phyloP scores from a whole-genome alignment of 2,797 vertebrate species.

The Eospalax fontanierii region DNA sequence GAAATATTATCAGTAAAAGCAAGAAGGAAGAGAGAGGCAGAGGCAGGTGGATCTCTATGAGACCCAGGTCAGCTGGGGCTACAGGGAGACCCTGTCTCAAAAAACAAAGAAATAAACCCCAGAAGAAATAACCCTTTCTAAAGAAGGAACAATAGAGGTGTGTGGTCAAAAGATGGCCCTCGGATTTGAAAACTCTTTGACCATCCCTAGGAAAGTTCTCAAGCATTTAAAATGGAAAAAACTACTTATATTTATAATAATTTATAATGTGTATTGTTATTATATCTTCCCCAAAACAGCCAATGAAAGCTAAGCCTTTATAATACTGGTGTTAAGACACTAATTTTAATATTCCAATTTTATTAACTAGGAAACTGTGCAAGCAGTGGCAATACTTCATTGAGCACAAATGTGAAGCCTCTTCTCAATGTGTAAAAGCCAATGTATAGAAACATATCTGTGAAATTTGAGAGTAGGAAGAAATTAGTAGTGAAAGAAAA shows the following conservation, averaged over 20 bases:
- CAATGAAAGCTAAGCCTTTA: constrained; percentile 17
- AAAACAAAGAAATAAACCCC: not conserved
- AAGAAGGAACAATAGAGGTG: not conserved
- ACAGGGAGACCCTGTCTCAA: no score
- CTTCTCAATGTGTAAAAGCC: not conserved
- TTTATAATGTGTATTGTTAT: constrained; percentile 5
- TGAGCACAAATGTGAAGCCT: not conserved
- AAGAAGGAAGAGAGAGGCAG: not conserved
- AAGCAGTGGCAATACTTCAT: not conserved
- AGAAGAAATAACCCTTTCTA: not conserved
- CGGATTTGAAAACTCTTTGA: not conserved
- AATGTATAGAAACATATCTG: not conserved
- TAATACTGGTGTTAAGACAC: not conserved
- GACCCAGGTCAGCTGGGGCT: no score
- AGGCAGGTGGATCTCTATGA: no score
- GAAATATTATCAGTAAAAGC: not conserved
- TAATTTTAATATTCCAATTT: constrained; percentile 54
- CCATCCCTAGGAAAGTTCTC: not conserved
- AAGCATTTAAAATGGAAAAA: constrained; percentile 27
- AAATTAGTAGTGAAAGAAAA: not conserved
- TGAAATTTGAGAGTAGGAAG: not conserved
- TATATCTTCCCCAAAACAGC: not conserved
- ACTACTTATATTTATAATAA: constrained; percentile 30
- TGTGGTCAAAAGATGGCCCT: not conserved
- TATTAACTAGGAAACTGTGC: constrained; percentile 43